These are phyloP conservation scores for Piscicola geometra DNA, from an alignment of 2,888 invertebrate species.

Conservation along the genomic window DNA sequence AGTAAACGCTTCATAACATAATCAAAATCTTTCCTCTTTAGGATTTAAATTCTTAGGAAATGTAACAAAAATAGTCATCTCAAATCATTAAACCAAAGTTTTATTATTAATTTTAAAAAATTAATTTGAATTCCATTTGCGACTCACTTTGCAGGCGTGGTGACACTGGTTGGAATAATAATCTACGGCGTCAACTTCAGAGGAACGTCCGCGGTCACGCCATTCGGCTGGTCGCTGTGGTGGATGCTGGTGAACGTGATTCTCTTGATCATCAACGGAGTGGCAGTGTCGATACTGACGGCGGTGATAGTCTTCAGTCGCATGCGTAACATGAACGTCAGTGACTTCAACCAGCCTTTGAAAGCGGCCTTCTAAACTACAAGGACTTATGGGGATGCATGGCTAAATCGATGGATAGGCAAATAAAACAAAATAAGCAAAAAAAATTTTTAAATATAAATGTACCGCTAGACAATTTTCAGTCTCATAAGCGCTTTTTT, in stretches of 20 bases:
- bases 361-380: neutral
- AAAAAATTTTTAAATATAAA: no score
- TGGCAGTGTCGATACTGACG: constrained; percentile 14
- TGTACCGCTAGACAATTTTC: no score
- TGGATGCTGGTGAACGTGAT: constrained; percentile 34
- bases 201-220: constrained; percentile 14
- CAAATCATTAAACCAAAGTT: no score
- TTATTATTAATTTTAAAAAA: no score
- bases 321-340: neutral
- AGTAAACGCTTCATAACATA: neutral
- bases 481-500: no score
- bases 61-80: no score
- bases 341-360: constrained; percentile 21
- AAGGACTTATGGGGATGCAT: no score
- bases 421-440: no score
- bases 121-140: no score
- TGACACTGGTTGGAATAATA: constrained; percentile 28
- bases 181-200: constrained; percentile 35
- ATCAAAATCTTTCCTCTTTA: neutral
- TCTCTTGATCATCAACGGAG: constrained; percentile 26
- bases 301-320: neutral
- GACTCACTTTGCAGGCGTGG: constrained; percentile 7
- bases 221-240: constrained; percentile 37
- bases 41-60: neutral
- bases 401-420: no score